Conservation (phyloP, 2,888 invertebrate species). For the Harpalus rufipes region DNA sequence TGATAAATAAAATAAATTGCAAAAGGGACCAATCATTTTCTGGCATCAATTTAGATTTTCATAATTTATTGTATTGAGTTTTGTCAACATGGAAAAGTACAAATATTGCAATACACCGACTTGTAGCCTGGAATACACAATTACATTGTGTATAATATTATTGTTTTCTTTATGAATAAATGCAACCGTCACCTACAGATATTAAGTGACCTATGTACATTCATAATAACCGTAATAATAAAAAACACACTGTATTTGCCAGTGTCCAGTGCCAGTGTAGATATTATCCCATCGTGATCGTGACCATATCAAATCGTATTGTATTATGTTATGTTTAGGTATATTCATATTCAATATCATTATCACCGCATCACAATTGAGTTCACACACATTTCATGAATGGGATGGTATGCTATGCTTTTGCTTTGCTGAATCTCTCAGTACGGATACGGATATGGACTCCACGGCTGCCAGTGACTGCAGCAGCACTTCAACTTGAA, state of each 20-base stretch:
- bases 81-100: constrained; percentile 82
- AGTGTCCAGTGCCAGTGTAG: constrained; percentile 76
- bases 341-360: constrained; percentile 33
- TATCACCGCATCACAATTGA: constrained; percentile 64
- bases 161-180: constrained; percentile 66
- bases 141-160: constrained; percentile 75
- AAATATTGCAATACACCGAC: constrained; percentile 81
- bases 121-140: constrained; percentile 77
- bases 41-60: constrained; percentile 73
- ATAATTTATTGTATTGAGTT: constrained; percentile 81
- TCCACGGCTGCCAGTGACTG: constrained; percentile 59
- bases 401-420: constrained; percentile 50
- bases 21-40: constrained; percentile 64
- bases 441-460: constrained; percentile 37
- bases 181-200: constrained; percentile 63
- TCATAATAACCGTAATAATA: constrained; percentile 68
- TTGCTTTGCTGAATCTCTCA: constrained; percentile 59
- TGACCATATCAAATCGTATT: constrained; percentile 56
- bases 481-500: constrained; percentile 66
- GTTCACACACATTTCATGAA: constrained; percentile 52
- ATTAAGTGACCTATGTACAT: constrained; percentile 68
- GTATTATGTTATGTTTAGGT: constrained; percentile 49
- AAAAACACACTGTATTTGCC: constrained; percentile 74
- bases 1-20: constrained; percentile 47
- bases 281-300: constrained; percentile 65